Percentiles rank a stretch among this genome's conserved stretches.
Evolutionary conservation across 2,113 vertebrate genomes (phyloP).

Genomic region (Paralichthys olivaceus): DNA sequence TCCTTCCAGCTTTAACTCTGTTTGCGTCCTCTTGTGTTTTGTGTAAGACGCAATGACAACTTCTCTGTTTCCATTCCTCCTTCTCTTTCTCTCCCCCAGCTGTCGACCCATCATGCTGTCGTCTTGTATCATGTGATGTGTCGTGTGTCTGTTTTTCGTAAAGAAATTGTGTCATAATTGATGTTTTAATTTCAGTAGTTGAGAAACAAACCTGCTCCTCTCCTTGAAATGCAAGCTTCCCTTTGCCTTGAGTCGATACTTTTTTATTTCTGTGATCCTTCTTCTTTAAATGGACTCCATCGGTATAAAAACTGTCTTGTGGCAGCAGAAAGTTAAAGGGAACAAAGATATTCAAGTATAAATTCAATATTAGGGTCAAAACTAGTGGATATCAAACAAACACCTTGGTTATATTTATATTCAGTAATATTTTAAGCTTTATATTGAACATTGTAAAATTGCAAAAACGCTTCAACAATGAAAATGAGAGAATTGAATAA

Average conservation of each 20-base stretch:
- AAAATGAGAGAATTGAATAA: too few species aligned
- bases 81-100: slow-evolving; percentile 58
- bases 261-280: neutral
- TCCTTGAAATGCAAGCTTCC: neutral
- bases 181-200: slow-evolving; percentile 15
- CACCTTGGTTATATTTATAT: neutral
- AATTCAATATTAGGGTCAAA: neutral
- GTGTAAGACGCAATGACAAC: slow-evolving; percentile 49
- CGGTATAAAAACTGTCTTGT: neutral
- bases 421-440: neutral
- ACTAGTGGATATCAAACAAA: too few species aligned
- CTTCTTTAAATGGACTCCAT: neutral
- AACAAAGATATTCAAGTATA: neutral
- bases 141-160: neutral
- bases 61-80: slow-evolving; percentile 76
- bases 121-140: slow-evolving; percentile 52
- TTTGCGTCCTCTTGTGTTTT: slow-evolving; percentile 30
- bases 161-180: slow-evolving; percentile 35
- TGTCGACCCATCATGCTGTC: slow-evolving; percentile 25
- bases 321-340: neutral
- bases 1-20: slow-evolving; percentile 11
- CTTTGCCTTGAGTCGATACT: neutral
- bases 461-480: neutral
- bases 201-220: neutral
- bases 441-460: neutral